phyloP scores from a whole-genome alignment of 2,888 invertebrate species.

The Zootermopsis nevadensis region DNA sequence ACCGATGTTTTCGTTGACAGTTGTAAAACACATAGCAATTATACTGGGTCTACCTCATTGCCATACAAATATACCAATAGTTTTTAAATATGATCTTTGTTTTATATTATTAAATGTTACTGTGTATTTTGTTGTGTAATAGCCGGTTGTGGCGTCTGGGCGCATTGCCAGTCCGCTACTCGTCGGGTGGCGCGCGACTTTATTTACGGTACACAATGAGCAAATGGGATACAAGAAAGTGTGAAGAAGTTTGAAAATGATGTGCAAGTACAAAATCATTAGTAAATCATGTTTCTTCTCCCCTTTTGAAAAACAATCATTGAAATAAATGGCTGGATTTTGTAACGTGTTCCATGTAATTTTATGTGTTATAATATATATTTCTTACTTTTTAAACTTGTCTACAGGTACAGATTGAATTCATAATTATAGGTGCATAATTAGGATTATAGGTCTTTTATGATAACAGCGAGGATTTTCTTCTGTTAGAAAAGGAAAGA shows the following conservation, averaged over 20 bases:
- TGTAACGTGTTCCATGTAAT: conserved; percentile 42
- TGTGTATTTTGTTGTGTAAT: conserved; percentile 44
- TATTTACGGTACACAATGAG: conserved; percentile 40
- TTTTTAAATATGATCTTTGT: conserved; percentile 48
- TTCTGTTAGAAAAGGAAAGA: conserved; percentile 1
- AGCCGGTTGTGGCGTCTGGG: conserved; percentile 14
- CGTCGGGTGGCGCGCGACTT: conserved; percentile 27
- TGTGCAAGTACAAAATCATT: conserved; percentile 38
- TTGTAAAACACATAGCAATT: conserved; percentile 47
- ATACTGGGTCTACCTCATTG: conserved; percentile 52
- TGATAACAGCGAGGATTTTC: neutral
- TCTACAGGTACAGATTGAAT: conserved; percentile 32
- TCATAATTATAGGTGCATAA: conserved; percentile 25
- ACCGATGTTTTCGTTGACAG: conserved; percentile 48
- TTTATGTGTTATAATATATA: conserved; percentile 44
- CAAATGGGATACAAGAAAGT: conserved; percentile 33
- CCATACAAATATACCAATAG: conserved; percentile 52
- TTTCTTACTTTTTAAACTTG: conserved; percentile 39
- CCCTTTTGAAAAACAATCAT: conserved; percentile 31
- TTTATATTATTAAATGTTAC: conserved; percentile 48
- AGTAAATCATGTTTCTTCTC: conserved; percentile 33
- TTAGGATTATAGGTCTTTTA: conserved; percentile 2
- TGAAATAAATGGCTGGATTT: conserved; percentile 37
- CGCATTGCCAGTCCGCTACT: conserved; percentile 14
- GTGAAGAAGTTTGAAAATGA: conserved; percentile 24